Base-by-base conservation (phyloP, 2,113 vertebrate genomes). In the Tachysurus fulvidraco region DNA sequence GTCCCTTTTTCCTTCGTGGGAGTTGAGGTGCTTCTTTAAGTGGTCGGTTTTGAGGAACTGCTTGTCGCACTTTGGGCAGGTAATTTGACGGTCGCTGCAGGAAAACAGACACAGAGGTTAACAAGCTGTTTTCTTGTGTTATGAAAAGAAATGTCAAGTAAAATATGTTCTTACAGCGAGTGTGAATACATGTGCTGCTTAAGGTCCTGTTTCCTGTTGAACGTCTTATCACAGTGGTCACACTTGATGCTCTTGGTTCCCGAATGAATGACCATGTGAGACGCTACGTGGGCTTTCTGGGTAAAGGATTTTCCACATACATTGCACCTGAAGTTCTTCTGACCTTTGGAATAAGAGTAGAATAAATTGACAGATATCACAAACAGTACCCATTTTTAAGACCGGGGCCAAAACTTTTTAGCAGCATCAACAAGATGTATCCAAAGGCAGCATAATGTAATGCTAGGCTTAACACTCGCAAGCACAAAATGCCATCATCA, bases 21-120 rank as follows among this genome's bases (percentile, higher is more conserved):
- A 99, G 91, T 99, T 99, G 92, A 99, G 96, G 91, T 99, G 98
- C 90, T 99, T 99, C 93, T 98, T 99, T 85, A 99, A 93, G 90
- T 99, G 97, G 92, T 98, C 98, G 81, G 97, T 97, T 91, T 97
- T 97, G 87, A 97, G 92, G 92, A 99, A 99, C 60, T 97, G 95
- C 89, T 99, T 99, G 92, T 98, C 96, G 89, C 98, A 99, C 93
- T 98, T 98, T 16, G 97, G 98, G 88, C 98, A 99, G 90, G 97
- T 97, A 89, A 99, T 97, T 91, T 96, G 96, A 2, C 98, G 95
- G 87, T 98, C 97, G 79, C 98, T 99, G 89, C 30, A 60, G n/a
- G 17, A 17, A 78, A 50, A 57, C 44, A 9, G 0, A 62, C 16
- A 79, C 28, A 57, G 9, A 21, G 55, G 10, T 57, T 11, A 30